A percentile compares a stretch with the other conserved stretches of the same genome.
Evolutionary conservation across 2,888 invertebrate species (phyloP).

Genomic region (Emmelina monodactyla): DNA sequence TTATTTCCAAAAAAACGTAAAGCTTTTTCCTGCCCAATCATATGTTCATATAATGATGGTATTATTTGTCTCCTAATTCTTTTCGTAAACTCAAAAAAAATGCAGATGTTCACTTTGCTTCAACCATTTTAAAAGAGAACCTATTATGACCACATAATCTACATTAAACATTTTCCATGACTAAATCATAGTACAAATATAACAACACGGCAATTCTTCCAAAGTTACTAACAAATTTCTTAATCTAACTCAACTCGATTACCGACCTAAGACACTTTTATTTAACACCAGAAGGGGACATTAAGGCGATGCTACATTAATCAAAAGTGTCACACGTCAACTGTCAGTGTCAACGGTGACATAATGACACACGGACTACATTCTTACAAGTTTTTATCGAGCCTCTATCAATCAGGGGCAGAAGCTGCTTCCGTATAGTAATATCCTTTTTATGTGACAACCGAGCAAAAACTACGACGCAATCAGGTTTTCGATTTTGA

Average conservation of each 20-base stretch:
- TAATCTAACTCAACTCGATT: constrained; percentile 10
- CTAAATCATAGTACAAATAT: too few relatives aligned
- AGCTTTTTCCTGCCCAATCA: too few relatives aligned
- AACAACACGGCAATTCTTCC: too few relatives aligned
- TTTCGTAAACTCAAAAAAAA: too few relatives aligned
- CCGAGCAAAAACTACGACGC: not conserved
- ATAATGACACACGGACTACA: constrained; percentile 47
- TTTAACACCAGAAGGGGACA: constrained; percentile 24
- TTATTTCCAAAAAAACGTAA: too few relatives aligned
- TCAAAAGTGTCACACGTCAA: constrained; percentile 30
- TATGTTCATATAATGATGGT: too few relatives aligned
- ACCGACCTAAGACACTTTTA: constrained; percentile 32
- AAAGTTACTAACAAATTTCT: too few relatives aligned
- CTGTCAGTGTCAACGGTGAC: constrained; percentile 35
- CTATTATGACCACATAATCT: too few relatives aligned
- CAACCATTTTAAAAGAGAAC: too few relatives aligned
- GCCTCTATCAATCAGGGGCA: constrained; percentile 46
- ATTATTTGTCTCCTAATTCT: too few relatives aligned
- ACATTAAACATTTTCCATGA: too few relatives aligned
- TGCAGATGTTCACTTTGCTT: too few relatives aligned
- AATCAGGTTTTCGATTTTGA: not conserved
- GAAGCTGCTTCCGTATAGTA: constrained; percentile 44
- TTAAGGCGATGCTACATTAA: constrained; percentile 44
- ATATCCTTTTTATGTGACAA: not conserved
- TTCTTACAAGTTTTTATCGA: constrained; percentile 48